phyloP scores from a whole-genome alignment of 2,888 invertebrate genomes.

The Pterobdella sp. region DNA sequence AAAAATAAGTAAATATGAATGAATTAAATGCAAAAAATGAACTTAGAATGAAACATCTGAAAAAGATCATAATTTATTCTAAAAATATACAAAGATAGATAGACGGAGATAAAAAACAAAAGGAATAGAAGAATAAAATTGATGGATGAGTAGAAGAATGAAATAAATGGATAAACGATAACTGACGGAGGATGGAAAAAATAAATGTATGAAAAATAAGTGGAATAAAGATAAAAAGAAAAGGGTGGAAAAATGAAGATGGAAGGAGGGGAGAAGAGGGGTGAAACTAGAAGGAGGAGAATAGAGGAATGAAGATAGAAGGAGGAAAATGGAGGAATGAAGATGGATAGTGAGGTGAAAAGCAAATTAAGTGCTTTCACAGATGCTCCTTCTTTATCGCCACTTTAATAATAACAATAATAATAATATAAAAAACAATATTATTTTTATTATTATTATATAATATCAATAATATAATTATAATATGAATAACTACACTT shows the following conservation, averaged over 20 bases:
- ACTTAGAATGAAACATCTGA: no score
- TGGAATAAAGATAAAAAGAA: neutral
- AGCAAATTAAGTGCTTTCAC: neutral
- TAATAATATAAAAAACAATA: neutral
- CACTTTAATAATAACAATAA: neutral
- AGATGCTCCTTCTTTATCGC: neutral
- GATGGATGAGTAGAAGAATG: neutral
- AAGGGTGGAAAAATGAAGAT: neutral
- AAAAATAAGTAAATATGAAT: neutral
- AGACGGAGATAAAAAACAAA: no score
- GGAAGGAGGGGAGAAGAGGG: neutral
- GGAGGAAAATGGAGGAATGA: neutral
- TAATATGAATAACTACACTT: neutral
- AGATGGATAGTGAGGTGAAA: neutral
- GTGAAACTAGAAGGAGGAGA: neutral
- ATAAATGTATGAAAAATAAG: neutral
- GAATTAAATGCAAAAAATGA: no score
- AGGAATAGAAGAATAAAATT: no score
- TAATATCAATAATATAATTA: neutral
- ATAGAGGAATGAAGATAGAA: neutral
- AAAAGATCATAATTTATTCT: no score
- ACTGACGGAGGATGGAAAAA: neutral
- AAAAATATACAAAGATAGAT: no score
- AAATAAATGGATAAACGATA: neutral
- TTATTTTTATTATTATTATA: neutral